Evolutionary conservation across 2,888 invertebrate species (phyloP).

Genomic region (Apodemia zela): DNA sequence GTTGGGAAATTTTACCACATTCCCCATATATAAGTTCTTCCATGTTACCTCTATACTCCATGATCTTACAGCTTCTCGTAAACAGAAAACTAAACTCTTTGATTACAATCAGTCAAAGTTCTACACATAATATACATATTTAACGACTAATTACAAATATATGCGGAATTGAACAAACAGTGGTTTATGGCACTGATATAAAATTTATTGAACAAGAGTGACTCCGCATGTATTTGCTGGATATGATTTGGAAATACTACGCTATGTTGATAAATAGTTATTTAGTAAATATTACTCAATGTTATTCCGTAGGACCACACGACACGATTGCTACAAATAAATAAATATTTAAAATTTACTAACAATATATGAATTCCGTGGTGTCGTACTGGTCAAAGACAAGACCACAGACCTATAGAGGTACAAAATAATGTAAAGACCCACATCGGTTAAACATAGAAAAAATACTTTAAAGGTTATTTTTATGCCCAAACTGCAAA

Average conservation of each 20-base stretch:
- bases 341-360: no score
- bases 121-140: background rate
- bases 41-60: no score
- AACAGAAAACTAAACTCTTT: background rate
- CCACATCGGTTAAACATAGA: no score
- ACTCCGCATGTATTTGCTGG: background rate
- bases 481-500: no score
- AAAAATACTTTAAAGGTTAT: no score
- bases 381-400: no score
- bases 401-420: no score
- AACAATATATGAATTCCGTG: no score
- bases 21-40: no score
- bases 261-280: background rate
- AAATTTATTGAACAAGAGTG: constrained; percentile 3
- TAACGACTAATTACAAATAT: background rate
- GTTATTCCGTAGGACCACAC: background rate
- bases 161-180: background rate
- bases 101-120: background rate
- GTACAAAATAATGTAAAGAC: no score
- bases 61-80: no score
- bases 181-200: background rate
- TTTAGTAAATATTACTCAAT: background rate
- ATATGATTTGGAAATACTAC: background rate
- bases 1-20: no score
- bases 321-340: background rate